These are phyloP conservation scores for Drosophila peninsularis DNA, from an alignment of 2,888 invertebrate species.

Conservation along the genomic window DNA sequence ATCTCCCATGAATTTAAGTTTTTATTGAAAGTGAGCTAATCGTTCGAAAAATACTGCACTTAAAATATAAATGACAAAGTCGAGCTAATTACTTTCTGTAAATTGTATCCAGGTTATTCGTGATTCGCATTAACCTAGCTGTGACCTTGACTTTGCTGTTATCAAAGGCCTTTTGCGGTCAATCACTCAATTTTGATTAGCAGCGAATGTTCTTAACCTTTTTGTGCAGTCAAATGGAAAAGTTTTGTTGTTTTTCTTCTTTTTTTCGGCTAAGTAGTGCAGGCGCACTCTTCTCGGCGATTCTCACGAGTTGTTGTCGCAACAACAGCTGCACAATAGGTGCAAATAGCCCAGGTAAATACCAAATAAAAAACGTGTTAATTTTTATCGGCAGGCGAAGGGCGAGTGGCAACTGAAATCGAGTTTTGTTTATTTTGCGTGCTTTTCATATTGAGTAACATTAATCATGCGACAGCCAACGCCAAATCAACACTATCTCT, in stretches of 20 bases:
- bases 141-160: slow-evolving; percentile 17
- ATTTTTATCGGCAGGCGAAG: slow-evolving; percentile 33
- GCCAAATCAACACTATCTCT: not conserved
- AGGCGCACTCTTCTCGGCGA: slow-evolving; percentile 9
- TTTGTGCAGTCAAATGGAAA: slow-evolving; percentile 57
- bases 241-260: slow-evolving; percentile 16
- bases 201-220: slow-evolving; percentile 45
- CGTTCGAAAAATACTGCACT: not conserved
- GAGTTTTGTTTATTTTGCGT: slow-evolving; percentile 55
- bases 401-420: slow-evolving; percentile 30
- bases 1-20: not conserved
- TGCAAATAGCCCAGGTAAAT: slow-evolving; percentile 62
- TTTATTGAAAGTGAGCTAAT: not conserved
- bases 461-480: slow-evolving; percentile 59
- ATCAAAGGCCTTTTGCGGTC: slow-evolving; percentile 24
- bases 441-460: slow-evolving; percentile 56
- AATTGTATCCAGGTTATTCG: not conserved
- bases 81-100: not conserved
- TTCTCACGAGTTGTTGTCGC: slow-evolving; percentile 19
- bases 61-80: not conserved
- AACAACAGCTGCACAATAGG: slow-evolving; percentile 33
- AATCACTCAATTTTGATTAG: slow-evolving; percentile 36
- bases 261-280: slow-evolving; percentile 14
- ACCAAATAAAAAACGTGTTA: slow-evolving; percentile 60
- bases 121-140: not conserved